phyloP scores from a whole-genome alignment of 2,797 vertebrate genomes.

The Mormyrus hasselquistii region DNA sequence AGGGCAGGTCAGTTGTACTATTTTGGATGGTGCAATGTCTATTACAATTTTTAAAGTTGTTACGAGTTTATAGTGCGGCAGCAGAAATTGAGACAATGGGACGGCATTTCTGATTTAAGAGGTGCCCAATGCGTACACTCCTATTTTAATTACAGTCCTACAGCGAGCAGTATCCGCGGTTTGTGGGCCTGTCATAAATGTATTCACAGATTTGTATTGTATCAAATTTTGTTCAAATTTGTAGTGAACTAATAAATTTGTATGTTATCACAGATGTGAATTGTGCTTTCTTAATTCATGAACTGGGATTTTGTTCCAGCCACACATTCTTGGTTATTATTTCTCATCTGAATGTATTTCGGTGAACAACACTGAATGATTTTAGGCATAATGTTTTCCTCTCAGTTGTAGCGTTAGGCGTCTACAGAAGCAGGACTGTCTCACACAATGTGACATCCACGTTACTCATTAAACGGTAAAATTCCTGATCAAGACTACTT shows the following conservation, averaged over 20 bases:
- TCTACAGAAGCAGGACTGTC: not conserved
- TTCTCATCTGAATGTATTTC: not conserved
- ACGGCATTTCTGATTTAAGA: constrained; percentile 5
- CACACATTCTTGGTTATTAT: not conserved
- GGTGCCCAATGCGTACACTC: not conserved
- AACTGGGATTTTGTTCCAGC: not conserved
- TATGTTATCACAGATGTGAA: constrained; percentile 10
- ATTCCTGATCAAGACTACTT: not conserved
- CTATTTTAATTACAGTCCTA: not conserved
- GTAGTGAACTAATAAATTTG: constrained; percentile 22
- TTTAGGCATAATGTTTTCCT: not conserved
- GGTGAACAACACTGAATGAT: not conserved
- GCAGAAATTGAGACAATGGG: not conserved
- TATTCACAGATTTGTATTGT: not conserved
- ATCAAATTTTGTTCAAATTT: not conserved
- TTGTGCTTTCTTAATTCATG: not conserved
- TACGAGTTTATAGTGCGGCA: not conserved
- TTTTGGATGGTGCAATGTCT: not conserved
- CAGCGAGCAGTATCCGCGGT: not conserved
- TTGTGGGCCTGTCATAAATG: not conserved
- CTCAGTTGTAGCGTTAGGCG: not conserved
- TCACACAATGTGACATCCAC: not conserved
- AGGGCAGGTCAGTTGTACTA: not conserved
- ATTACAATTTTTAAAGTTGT: constrained; percentile 6
- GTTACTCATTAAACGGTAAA: not conserved